Percentiles rank a stretch among this genome's conserved stretches.
Conservation (phyloP, 1,140 invertebrate genomes). For the Grapholita molesta region DNA sequence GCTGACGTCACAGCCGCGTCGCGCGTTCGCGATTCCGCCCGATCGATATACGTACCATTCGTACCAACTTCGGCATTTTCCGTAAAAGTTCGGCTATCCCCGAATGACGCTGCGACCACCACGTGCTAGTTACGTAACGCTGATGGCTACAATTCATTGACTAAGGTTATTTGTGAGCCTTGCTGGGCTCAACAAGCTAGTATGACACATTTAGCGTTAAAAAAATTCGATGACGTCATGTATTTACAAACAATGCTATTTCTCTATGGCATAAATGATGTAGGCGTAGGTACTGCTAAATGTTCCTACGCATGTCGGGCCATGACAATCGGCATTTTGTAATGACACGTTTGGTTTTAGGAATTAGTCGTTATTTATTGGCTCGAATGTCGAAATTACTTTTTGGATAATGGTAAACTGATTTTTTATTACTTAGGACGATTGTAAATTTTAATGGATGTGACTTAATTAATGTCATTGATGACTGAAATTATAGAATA, state of each 20-base stretch:
- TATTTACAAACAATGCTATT: conserved; percentile 8
- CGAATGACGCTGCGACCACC: conserved; percentile 46
- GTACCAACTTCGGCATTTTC: conserved; percentile 46
- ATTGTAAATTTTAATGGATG: no score
- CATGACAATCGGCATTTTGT: background rate
- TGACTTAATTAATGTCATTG: no score
- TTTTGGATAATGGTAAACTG: no score
- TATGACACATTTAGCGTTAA: background rate
- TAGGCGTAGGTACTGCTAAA: background rate
- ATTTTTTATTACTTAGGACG: no score
- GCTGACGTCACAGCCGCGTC: conserved; percentile 65
- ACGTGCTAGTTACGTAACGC: conserved; percentile 69
- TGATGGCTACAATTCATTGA: conserved; percentile 66
- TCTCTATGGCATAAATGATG: background rate
- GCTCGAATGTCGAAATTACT: no score
- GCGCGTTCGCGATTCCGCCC: conserved; percentile 50
- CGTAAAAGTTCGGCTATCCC: conserved; percentile 46
- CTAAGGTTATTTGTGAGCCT: conserved; percentile 56
- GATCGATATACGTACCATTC: conserved; percentile 65
- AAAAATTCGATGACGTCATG: background rate
- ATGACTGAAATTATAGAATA: no score
- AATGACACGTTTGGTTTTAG: background rate
- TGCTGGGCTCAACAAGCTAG: conserved; percentile 12
- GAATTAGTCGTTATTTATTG: background rate
- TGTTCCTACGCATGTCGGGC: background rate